Base-by-base conservation (phyloP, 2,888 invertebrate genomes). In the Lasioglossum calceatum region DNA sequence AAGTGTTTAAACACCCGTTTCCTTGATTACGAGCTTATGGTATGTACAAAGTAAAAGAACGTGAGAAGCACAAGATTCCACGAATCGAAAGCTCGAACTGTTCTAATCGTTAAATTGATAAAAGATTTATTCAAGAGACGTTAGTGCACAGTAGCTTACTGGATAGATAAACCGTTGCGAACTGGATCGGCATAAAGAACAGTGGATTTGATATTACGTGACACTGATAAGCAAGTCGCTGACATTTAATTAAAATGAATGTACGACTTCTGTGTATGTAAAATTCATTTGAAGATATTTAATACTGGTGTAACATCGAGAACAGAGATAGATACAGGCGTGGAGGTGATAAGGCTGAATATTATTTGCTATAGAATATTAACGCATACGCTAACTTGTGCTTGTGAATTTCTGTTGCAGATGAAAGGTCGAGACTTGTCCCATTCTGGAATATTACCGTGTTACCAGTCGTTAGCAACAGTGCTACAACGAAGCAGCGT, bases 361-460 rank as follows among this genome's bases (percentile, higher is more conserved):
- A n/a, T 58, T 58, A n/a, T 10, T 58, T 10, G 54, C 7, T n/a
- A 10, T n/a, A 23, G 10, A n/a, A 58, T 58, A 58, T 58, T n/a
- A 58, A n/a, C 58, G 7, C 5, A 2, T 2, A 50, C 7, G 54
- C 23, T 54, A 54, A 54, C n/a, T 54, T 23, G 54, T 23, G 10
- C 7, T 19, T 5, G 4, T 23, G 14, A n/a, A 23, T 71, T 71
- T 39, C 14, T 39, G 42, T 71, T 42, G 39, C 71, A 71, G 71
- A 42, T n/a, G 71, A 42, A 7, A 71, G 71, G 42, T 39, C 71
- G 42, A 12, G 42, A 71, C 5, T n/a, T 42, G 71, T n/a, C 42
- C 71, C 71, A n/a, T 42, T 71, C 71, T 71, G 71, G 71, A 71
- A 71, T 42, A 71, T 71, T 71, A n/a, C 71, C 5, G 71, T n/a